Base-by-base conservation (phyloP, 2,113 vertebrate species). In the Sprattus sprattus region DNA sequence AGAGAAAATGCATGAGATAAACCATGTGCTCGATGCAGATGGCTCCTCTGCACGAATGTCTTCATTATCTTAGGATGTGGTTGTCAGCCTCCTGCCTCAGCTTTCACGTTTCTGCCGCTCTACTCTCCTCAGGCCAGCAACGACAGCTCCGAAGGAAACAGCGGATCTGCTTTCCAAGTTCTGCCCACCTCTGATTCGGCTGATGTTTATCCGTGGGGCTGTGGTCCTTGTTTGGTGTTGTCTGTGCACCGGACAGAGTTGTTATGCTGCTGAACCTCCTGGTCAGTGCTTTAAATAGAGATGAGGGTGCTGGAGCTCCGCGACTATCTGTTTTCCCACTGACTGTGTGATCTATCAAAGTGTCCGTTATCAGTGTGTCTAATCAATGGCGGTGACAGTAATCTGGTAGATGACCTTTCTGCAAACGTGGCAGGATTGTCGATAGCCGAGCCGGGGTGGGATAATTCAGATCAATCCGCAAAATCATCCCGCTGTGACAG, bases 311-410 rank as follows among this genome's bases (percentile, higher is more conserved):
- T 49, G 18, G 64, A 82, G 57, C 83, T 83, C 22, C 39, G 25
- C 71, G 71, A 78, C 80, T 83, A 81, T 88, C 88, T 82, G 82
- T 89, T 90, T 87, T 86, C 75, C 47, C 82, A 78, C 50, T 60
- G 88, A 88, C 84, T 67, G 47, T 84, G 84, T 60, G 83, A 89
- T 87, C 85, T 85, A 90, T 89, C 87, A 90, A 81, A 67, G 64
- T 88, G 88, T 81, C 87, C 82, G 83, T 88, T 89, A 91, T 92
- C 83, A 67, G 85, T 81, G 25, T 44, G n/a, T 81, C 81, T 28
- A 81, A 90, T 91, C 88, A 89, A 91, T 92, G 84, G 54, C 81
- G 81, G 82, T 89, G 88, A 89, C 87, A 84, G 85, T 89, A 88
- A 89, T 89, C 87, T 86, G 87, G 28, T 84, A 85, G 84, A 85